phyloP scores from a whole-genome alignment of 1,140 invertebrate species.

The Tetramorium parvispinum region DNA sequence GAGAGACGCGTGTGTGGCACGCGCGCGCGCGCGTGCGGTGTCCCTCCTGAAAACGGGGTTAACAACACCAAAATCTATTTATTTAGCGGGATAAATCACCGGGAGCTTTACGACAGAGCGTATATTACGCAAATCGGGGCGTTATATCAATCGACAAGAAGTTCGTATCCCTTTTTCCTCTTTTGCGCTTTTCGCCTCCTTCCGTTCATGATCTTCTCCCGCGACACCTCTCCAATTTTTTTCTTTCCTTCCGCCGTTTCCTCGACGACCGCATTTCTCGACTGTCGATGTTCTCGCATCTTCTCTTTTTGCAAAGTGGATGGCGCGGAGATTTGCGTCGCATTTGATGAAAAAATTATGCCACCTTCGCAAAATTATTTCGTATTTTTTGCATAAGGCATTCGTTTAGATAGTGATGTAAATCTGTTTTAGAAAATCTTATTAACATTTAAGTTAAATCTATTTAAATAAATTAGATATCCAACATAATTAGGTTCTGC shows the following conservation, averaged over 20 bases:
- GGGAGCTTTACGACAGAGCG: slow-evolving; percentile 66
- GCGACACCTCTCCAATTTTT: not conserved
- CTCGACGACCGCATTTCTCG: slow-evolving; percentile 17
- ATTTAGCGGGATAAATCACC: slow-evolving; percentile 71
- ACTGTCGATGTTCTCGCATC: not conserved
- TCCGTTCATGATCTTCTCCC: not conserved
- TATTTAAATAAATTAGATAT: slow-evolving; percentile 12
- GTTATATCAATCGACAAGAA: slow-evolving; percentile 71
- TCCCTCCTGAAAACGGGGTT: slow-evolving; percentile 67
- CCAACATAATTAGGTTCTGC: not conserved
- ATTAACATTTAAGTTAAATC: not conserved
- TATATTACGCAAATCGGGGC: slow-evolving; percentile 73
- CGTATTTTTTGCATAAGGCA: not conserved
- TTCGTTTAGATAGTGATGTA: not conserved
- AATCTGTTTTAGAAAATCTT: not conserved
- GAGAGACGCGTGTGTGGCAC: not conserved
- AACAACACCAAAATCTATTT: slow-evolving; percentile 74
- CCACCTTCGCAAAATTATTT: not conserved
- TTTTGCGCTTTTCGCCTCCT: not conserved
- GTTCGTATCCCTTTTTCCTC: slow-evolving; percentile 19
- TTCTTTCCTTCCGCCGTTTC: not conserved
- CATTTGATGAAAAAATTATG: not conserved
- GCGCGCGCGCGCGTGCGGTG: not conserved
- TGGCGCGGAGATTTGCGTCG: not conserved
- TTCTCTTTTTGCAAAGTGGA: not conserved